phyloP scores from a whole-genome alignment of 1,140 invertebrate species.

The Drosophila murphyi region DNA sequence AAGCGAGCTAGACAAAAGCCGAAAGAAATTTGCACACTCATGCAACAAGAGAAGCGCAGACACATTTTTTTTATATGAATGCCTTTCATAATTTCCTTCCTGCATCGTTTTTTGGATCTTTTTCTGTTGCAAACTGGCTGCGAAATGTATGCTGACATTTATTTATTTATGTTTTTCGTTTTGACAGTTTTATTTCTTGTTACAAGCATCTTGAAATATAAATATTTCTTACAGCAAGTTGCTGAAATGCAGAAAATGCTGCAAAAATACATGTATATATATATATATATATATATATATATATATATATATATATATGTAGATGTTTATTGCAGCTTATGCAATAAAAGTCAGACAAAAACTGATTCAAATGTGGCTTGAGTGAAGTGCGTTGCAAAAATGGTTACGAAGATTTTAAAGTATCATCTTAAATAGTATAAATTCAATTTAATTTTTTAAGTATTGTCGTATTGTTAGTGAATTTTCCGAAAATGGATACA shows the following conservation, averaged over 20 bases:
- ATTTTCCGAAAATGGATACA: no score
- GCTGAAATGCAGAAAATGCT: conserved; percentile 59
- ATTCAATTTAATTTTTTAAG: not conserved
- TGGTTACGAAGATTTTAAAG: conserved; percentile 2
- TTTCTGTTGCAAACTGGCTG: conserved; percentile 67
- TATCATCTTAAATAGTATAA: not conserved
- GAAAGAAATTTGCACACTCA: conserved; percentile 75
- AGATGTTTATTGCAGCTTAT: conserved; percentile 24
- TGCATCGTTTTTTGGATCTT: conserved; percentile 48
- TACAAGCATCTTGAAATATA: conserved; percentile 36
- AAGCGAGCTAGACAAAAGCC: conserved; percentile 74
- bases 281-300: conserved; percentile 1
- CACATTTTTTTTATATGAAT: conserved; percentile 28
- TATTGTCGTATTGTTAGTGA: no score
- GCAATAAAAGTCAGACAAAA: conserved; percentile 20
- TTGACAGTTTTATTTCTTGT: conserved; percentile 69
- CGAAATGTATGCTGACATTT: conserved; percentile 73
- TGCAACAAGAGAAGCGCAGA: conserved; percentile 19
- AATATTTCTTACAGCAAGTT: conserved; percentile 37
- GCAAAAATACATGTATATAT: conserved; percentile 39
- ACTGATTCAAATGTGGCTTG: conserved; percentile 33
- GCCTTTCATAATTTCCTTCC: conserved; percentile 73
- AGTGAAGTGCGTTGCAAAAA: conserved; percentile 9
- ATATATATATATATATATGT: conserved; percentile 20
- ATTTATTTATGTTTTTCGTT: conserved; percentile 67